Evolutionary conservation across 2,888 invertebrate species (phyloP).

Genomic region (Neuroscelio doddi): DNA sequence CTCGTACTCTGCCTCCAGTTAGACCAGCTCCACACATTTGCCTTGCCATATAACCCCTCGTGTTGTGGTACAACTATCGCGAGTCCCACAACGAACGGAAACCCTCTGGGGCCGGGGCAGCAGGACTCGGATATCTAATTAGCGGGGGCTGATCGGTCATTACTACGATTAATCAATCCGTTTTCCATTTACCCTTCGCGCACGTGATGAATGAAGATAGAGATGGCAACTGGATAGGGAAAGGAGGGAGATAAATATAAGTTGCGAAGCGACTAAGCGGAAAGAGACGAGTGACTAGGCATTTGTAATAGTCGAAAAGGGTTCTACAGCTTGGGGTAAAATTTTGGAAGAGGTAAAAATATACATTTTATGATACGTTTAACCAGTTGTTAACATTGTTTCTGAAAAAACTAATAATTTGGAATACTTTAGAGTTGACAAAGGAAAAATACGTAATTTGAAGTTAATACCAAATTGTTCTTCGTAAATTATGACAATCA

Average conservation of each 20-base stretch:
- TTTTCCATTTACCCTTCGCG: slow-evolving; percentile 71
- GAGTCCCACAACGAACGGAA: slow-evolving; percentile 56
- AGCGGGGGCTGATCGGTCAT: slow-evolving; percentile 74
- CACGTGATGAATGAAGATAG: slow-evolving; percentile 47
- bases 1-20: slow-evolving; percentile 52
- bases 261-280: slow-evolving; percentile 29
- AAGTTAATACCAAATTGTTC: no score
- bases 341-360: slow-evolving; percentile 11
- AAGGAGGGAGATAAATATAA: slow-evolving; percentile 33
- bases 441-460: no score
- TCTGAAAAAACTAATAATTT: no score
- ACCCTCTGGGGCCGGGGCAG: slow-evolving; percentile 65
- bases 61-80: slow-evolving; percentile 52
- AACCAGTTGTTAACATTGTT: neutral
- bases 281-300: slow-evolving; percentile 23
- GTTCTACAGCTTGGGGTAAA: slow-evolving; percentile 11
- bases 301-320: slow-evolving; percentile 24
- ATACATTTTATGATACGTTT: slow-evolving; percentile 44
- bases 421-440: no score
- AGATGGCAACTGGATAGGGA: slow-evolving; percentile 35
- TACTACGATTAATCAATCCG: slow-evolving; percentile 76
- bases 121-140: slow-evolving; percentile 72
- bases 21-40: slow-evolving; percentile 50
- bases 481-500: no score
- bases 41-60: slow-evolving; percentile 49